Evolutionary conservation across 2,113 vertebrate species (phyloP), one percentile per base, ranked within the genome.

Genomic region (Laticauda laticaudata): DNA sequence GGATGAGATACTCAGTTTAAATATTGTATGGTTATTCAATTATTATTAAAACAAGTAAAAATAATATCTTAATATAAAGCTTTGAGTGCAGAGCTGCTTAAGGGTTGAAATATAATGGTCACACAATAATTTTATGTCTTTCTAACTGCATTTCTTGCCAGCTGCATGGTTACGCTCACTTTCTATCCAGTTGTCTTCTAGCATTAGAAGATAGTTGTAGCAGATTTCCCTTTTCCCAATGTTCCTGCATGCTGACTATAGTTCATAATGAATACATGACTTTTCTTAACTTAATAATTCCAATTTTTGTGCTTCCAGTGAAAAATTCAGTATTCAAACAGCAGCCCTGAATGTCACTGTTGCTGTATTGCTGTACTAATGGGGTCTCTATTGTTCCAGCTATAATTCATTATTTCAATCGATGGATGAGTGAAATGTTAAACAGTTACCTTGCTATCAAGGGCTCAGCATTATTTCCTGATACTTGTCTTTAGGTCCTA

Each of bases 261-360:
- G 88, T 75, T 81, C 91, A 96, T 89, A 94, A 96, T 92, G 95
- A 96, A 92, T 90, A 94, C 93, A 94, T n/a, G 91, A 94, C 95
- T 93, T 93, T 91, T 51, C 45, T 93, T 94, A 94, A 94, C 93
- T 91, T 93, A 89, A 54, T 96, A 96, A 96, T 96, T 91, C 56
- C 92, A 15, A 43, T 93, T 9, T 48, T 92, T 93, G 3, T 90
- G 88, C 91, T 95, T 86, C n/a, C 90, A 94, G 81, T 54, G 91
- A 94, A 94, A 96, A 94, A 92, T 94, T 51, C 94, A 91, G 92
- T 94, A 94, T 94, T 55, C n/a, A 48, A 95, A 92, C 91, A 85
- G 10, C 94, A 95, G 93, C 92, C 43, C 95, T 0, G 43, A 96
- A 94, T 94, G 88, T 92, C 5, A 4, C 90, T 94, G 26, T 20